A percentile compares a stretch with the other conserved stretches of the same genome.
Evolutionary conservation across 2,797 vertebrate genomes (phyloP).

Genomic region (Centroberyx gerrardi): DNA sequence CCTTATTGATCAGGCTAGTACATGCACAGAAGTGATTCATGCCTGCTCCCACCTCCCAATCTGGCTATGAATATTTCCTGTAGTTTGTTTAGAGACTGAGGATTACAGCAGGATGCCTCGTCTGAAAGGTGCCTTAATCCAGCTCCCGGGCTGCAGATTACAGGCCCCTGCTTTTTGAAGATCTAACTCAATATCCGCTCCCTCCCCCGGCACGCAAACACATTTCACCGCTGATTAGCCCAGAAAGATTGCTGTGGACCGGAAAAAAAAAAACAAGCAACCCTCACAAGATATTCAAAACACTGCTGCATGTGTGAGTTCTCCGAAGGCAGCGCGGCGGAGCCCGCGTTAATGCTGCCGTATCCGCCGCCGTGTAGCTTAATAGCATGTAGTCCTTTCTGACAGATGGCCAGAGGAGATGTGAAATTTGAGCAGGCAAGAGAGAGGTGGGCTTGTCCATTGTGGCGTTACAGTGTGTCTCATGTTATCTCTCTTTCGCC

Average conservation of each 20-base stretch:
- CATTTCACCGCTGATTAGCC: constrained; percentile 67
- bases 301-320: constrained; percentile 14
- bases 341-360: constrained; percentile 43
- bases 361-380: constrained; percentile 53
- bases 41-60: constrained; percentile 32
- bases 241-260: constrained; percentile 45
- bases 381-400: constrained; percentile 40
- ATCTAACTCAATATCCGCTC: constrained; percentile 70
- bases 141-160: constrained; percentile 71
- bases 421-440: constrained; percentile 61
- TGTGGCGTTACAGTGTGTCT: constrained; percentile 56
- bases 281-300: constrained; percentile 39
- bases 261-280: not conserved
- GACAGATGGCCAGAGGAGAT: constrained; percentile 73
- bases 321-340: constrained; percentile 12
- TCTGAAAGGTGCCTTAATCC: constrained; percentile 76
- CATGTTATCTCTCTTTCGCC: constrained; percentile 60
- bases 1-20: constrained; percentile 12
- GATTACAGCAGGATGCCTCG: constrained; percentile 69
- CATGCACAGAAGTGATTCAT: constrained; percentile 22
- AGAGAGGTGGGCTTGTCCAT: constrained; percentile 58
- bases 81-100: constrained; percentile 62
- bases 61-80: constrained; percentile 50
- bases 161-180: constrained; percentile 69
- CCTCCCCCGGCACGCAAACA: constrained; percentile 69